A percentile compares a stretch with the other conserved stretches of the same genome.
Evolutionary conservation across 2,797 vertebrate species (phyloP).

Genomic region (Sarcoramphus papa): DNA sequence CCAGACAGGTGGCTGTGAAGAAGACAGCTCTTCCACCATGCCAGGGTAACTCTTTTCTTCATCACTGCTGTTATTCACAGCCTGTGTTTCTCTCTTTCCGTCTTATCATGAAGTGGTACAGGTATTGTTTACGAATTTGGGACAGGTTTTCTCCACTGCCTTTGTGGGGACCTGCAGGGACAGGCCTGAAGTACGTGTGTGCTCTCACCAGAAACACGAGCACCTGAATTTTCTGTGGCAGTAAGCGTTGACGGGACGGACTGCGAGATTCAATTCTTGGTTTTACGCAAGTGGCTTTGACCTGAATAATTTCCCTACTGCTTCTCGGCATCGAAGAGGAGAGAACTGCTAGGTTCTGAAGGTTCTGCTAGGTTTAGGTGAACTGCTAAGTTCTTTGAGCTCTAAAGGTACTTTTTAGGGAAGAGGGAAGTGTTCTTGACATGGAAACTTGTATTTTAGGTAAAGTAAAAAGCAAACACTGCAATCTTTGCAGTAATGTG

Average conservation of each 20-base stretch:
- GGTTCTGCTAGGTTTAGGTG: not conserved
- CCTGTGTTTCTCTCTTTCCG: not conserved
- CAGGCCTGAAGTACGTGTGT: not conserved
- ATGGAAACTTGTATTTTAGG: not conserved
- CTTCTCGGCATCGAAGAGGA: not conserved
- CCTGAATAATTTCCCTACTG: not conserved
- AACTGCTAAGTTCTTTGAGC: not conserved
- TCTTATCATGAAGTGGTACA: not conserved
- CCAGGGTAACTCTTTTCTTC: not conserved
- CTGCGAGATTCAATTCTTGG: too few species aligned
- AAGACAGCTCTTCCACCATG: too few species aligned
- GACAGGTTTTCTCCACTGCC: not conserved
- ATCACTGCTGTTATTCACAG: not conserved
- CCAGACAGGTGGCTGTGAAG: not conserved
- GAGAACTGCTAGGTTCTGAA: not conserved
- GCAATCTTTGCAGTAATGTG: not conserved
- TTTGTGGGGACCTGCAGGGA: not conserved
- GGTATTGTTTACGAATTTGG: not conserved
- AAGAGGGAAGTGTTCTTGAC: not conserved
- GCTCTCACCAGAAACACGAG: not conserved
- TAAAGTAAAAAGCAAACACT: not conserved
- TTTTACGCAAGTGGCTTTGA: not conserved
- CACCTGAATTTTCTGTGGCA: not conserved
- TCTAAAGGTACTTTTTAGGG: not conserved
- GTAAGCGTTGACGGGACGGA: too few species aligned